These are phyloP conservation scores for Troglohyphantes excavatus DNA, from an alignment of 2,888 invertebrate genomes.

Conservation along the genomic window DNA sequence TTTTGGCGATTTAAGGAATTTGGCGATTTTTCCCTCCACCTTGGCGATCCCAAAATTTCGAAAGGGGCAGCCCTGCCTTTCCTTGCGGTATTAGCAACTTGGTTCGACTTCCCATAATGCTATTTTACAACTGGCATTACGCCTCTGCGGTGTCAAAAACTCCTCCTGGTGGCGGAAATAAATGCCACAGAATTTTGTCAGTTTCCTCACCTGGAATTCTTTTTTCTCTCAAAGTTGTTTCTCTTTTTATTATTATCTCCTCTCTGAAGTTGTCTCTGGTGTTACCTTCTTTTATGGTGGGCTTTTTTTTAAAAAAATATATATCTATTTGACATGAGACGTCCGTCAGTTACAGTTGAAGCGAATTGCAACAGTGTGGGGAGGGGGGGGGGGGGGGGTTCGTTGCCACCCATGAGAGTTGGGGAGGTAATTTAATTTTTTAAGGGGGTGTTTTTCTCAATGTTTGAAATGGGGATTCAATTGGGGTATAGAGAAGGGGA, in stretches of 20 bases:
- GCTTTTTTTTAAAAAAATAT: constrained; percentile 17
- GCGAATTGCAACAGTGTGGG: background rate
- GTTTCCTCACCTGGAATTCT: constrained; percentile 30
- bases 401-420: background rate
- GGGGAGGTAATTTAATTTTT: background rate
- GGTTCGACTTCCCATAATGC: constrained; percentile 68
- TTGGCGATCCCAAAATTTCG: too few species aligned
- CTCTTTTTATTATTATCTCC: constrained; percentile 18
- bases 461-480: background rate
- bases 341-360: constrained; percentile 37
- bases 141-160: constrained; percentile 64
- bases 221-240: background rate
- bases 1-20: too few species aligned
- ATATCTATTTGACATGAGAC: background rate
- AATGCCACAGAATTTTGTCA: constrained; percentile 71
- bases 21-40: too few species aligned
- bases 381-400: background rate
- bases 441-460: background rate
- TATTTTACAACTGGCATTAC: constrained; percentile 76
- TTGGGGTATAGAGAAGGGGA: background rate
- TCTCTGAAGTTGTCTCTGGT: constrained; percentile 13
- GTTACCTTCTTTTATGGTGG: background rate
- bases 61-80: background rate
- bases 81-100: constrained; percentile 49
- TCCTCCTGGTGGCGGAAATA: constrained; percentile 58